Conservation (phyloP, 2,113 vertebrate genomes). For the Chlorodrepanis virens region DNA sequence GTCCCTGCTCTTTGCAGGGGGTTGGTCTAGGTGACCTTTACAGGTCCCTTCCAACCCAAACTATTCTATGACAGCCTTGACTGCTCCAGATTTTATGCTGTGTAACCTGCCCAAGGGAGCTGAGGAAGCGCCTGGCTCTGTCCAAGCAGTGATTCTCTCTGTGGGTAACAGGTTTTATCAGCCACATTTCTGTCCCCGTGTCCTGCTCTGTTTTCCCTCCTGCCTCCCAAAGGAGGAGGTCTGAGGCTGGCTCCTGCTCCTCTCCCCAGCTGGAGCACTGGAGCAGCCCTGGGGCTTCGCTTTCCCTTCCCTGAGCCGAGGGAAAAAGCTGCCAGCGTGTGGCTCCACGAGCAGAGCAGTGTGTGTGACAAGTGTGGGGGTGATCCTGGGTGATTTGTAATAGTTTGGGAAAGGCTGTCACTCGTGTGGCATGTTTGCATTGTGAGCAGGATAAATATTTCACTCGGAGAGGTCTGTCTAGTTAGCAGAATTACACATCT, state of each 20-base stretch:
- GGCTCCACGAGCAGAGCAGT: neutral
- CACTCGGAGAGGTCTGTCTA: neutral
- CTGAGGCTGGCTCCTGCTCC: neutral
- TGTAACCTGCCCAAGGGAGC: neutral
- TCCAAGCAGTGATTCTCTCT: fast-evolving
- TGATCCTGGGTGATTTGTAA: neutral
- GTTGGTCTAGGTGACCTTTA: neutral
- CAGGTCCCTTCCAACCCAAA: neutral
- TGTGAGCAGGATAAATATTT: conserved; percentile 15
- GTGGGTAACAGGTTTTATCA: neutral
- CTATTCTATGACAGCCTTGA: neutral
- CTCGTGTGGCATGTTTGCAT: neutral
- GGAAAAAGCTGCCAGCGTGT: neutral
- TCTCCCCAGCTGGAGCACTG: neutral
- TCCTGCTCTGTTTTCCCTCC: neutral
- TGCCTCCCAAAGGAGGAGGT: neutral
- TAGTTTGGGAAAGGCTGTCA: conserved; percentile 16
- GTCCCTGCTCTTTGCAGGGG: neutral
- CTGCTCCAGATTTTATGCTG: neutral
- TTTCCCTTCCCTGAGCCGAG: neutral
- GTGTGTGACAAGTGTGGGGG: neutral
- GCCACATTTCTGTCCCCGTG: fast-evolving
- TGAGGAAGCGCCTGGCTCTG: neutral
- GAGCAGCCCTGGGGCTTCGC: neutral
- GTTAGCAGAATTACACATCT: neutral